Evolutionary conservation across 2,888 invertebrate genomes (phyloP).

Genomic region (Archips crataeganus): DNA sequence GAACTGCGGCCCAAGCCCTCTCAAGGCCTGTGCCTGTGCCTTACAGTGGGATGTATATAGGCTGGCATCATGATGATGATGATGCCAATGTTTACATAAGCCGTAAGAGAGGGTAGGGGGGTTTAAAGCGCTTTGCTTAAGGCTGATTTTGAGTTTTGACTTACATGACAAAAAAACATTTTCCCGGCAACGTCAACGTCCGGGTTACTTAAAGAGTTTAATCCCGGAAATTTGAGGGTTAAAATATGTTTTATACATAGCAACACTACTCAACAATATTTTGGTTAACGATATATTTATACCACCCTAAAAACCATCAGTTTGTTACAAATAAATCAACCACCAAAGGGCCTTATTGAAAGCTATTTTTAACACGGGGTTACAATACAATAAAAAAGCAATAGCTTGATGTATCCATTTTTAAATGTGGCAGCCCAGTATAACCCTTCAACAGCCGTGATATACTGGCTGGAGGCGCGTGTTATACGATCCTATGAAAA

Average conservation of each 20-base stretch:
- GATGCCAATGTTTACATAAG: too few species aligned
- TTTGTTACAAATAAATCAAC: slow-evolving; percentile 63
- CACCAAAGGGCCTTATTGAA: slow-evolving; percentile 67
- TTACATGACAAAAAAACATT: too few species aligned
- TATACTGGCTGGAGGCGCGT: slow-evolving; percentile 68
- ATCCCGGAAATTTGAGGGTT: neutral
- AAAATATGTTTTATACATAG: neutral
- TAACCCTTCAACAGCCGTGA: slow-evolving; percentile 70
- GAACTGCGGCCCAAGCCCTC: too few species aligned
- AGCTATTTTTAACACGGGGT: slow-evolving; percentile 70
- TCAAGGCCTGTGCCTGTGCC: too few species aligned
- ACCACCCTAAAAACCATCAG: slow-evolving; percentile 50
- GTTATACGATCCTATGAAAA: slow-evolving; percentile 68
- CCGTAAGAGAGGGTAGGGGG: too few species aligned
- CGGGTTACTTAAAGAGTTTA: neutral
- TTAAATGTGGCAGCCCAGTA: slow-evolving; percentile 66
- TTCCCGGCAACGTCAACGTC: neutral
- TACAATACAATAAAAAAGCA: slow-evolving; percentile 69
- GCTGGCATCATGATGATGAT: too few species aligned
- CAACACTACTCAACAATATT: slow-evolving; percentile 11
- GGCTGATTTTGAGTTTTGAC: too few species aligned
- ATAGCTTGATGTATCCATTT: slow-evolving; percentile 72
- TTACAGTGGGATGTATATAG: too few species aligned
- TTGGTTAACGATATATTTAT: slow-evolving; percentile 25
- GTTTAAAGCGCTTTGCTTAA: too few species aligned